Base-by-base conservation (phyloP, 2,888 invertebrate species). In the Hemistola chrysoprasaria region DNA sequence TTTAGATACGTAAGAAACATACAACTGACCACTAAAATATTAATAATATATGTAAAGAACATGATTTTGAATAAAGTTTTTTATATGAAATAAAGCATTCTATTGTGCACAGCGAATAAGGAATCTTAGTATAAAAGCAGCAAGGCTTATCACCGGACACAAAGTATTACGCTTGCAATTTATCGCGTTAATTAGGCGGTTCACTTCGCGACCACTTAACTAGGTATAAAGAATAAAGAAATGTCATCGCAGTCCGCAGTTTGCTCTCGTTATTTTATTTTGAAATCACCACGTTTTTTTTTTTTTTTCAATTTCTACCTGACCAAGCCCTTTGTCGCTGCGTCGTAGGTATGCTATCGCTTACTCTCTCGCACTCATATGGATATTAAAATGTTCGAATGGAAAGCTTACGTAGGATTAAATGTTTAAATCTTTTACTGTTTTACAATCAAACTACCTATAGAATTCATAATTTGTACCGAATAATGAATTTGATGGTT, bases 271-370 rank as follows among this genome's bases (percentile, higher is more conserved):
- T 40, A 46, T 47, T 52, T 52, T 44, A 50, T 50, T 50, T 50
- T 55, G 27, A 52, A 55, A 55, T 50, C 52, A 42, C 48, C 55
- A 55, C 55, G 52, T 52, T 55, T 59, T 60, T 61, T 51, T 56
- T 55, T 67, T 59, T 63, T 63, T 62, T 60, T 61, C 52, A 57
- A 56, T 67, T 59, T 63, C 65, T 62, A 60, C 62, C 54, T 60
- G 56, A 59, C 61, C 62, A 62, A 55, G 55, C 59, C 67, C 70
- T 70, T 68, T 70, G 70, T 65, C 59, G 54, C 51, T 59, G 53
- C 48, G 54, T 44, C 34, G 62, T 59, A n/a, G n/a, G n/a, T n/a
- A 59, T 40, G 52, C 56, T 50, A 32, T 67, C 47, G 57, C 62
- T 55, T 20, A 56, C 65, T 50, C 50, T 34, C 34, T 52, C 52